Evolutionary conservation across 2,888 invertebrate genomes (phyloP).

Genomic region (Rhaphigaster nebulosa): DNA sequence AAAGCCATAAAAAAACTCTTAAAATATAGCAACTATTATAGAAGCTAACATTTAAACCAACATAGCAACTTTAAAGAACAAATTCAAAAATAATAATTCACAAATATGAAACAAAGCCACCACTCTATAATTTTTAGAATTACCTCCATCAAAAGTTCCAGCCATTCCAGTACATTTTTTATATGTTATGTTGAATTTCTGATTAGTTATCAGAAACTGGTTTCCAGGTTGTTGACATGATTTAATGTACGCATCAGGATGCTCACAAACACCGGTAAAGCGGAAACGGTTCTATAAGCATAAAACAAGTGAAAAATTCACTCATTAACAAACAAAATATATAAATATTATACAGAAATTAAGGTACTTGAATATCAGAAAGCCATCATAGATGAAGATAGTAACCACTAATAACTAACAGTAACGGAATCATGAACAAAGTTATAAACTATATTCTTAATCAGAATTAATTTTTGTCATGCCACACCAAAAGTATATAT

Average conservation of each 20-base stretch:
- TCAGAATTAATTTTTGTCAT: not conserved
- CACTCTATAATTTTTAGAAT: constrained; percentile 59
- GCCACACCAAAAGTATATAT: too few species aligned
- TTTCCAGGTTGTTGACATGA: constrained; percentile 97
- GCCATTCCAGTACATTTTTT: constrained; percentile 91
- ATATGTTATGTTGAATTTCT: constrained; percentile 96
- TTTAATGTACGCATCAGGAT: constrained; percentile 89
- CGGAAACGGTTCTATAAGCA: constrained; percentile 81
- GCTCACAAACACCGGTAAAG: constrained; percentile 92
- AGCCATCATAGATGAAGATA: not conserved
- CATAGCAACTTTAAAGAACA: too few species aligned
- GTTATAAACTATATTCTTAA: not conserved
- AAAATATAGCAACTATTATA: too few species aligned
- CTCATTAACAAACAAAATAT: not conserved
- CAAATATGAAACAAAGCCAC: constrained; percentile 40
- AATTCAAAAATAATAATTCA: constrained; percentile 1
- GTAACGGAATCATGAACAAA: not conserved
- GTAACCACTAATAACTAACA: not conserved
- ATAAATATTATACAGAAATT: too few species aligned
- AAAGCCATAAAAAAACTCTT: too few species aligned
- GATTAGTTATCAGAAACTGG: constrained; percentile 95
- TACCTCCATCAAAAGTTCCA: constrained; percentile 87
- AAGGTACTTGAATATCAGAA: too few species aligned
- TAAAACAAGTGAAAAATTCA: not conserved
- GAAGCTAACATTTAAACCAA: too few species aligned